phyloP scores from a whole-genome alignment of 1,140 invertebrate genomes.

The Neodiprion pinetum region DNA sequence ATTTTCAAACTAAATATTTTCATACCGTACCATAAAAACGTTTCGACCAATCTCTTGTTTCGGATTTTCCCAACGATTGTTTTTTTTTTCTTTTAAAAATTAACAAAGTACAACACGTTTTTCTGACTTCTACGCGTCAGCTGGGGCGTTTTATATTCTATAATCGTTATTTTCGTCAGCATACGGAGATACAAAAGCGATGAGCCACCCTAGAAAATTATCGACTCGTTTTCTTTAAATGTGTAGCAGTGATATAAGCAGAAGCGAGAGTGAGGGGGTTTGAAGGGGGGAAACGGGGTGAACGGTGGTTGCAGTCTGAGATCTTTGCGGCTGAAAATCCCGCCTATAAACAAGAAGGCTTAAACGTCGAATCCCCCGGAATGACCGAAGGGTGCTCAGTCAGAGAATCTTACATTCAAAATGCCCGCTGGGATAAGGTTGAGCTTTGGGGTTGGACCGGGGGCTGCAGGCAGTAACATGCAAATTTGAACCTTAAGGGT shows the following conservation, averaged over 20 bases:
- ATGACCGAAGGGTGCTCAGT: slow-evolving; percentile 50
- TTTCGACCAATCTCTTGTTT: too few species aligned
- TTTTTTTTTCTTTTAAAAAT: too few species aligned
- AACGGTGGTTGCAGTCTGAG: neutral
- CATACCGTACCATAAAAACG: too few species aligned
- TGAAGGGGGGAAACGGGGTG: neutral
- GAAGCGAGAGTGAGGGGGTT: too few species aligned
- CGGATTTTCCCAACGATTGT: too few species aligned
- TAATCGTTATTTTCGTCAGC: neutral
- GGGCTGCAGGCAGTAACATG: slow-evolving; percentile 55
- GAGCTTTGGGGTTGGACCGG: slow-evolving; percentile 34
- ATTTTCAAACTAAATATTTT: too few species aligned
- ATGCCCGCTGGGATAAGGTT: slow-evolving; percentile 48
- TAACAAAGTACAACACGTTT: too few species aligned
- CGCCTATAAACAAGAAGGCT: slow-evolving; percentile 55
- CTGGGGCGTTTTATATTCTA: neutral
- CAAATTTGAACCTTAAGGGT: slow-evolving; percentile 63
- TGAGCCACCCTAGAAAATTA: neutral
- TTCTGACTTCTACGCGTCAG: neutral
- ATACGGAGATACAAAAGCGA: too few species aligned
- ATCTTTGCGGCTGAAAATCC: slow-evolving; percentile 38
- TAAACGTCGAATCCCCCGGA: slow-evolving; percentile 45
- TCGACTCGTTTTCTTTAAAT: slow-evolving; percentile 1
- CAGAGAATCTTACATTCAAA: slow-evolving; percentile 55
- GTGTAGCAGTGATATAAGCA: neutral